Conservation (phyloP, 2,113 vertebrate species). For the Connochaetes taurinus region DNA sequence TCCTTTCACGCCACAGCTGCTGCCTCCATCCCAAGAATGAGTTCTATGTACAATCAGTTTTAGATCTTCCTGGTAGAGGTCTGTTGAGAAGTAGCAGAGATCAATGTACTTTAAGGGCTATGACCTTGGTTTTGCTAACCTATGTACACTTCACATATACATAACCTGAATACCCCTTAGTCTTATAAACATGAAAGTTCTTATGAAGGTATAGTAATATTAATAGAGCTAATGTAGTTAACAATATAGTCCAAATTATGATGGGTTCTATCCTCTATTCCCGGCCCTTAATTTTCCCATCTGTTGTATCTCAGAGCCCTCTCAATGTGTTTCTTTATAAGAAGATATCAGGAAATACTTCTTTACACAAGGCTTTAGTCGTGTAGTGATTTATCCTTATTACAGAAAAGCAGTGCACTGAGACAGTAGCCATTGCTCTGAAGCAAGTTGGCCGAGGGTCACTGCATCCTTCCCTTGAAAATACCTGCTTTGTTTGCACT, state of each 20-base stretch:
- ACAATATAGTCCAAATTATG: not conserved
- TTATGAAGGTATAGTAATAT: not conserved
- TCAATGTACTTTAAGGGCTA: not conserved
- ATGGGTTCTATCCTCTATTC: not conserved
- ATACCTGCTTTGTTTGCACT: constrained; percentile 17
- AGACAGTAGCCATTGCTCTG: not conserved
- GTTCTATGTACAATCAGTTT: not conserved
- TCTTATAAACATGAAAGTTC: not conserved
- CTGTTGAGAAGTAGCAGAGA: not conserved
- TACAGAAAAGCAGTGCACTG: not conserved
- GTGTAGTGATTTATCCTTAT: not conserved
- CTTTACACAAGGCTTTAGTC: not conserved
- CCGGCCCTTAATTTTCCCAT: not conserved
- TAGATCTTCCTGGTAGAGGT: not conserved
- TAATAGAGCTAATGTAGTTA: not conserved
- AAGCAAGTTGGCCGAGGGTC: not conserved
- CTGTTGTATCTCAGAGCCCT: not conserved
- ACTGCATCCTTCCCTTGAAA: constrained; percentile 12
- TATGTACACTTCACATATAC: not conserved
- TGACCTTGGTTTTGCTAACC: not conserved
- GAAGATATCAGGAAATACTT: not conserved
- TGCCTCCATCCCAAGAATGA: not conserved
- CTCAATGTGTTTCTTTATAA: not conserved
- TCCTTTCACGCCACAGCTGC: not conserved
- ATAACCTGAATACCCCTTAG: not conserved